phyloP scores from a whole-genome alignment of 1,140 invertebrate species.

The Euborellia annulipes region DNA sequence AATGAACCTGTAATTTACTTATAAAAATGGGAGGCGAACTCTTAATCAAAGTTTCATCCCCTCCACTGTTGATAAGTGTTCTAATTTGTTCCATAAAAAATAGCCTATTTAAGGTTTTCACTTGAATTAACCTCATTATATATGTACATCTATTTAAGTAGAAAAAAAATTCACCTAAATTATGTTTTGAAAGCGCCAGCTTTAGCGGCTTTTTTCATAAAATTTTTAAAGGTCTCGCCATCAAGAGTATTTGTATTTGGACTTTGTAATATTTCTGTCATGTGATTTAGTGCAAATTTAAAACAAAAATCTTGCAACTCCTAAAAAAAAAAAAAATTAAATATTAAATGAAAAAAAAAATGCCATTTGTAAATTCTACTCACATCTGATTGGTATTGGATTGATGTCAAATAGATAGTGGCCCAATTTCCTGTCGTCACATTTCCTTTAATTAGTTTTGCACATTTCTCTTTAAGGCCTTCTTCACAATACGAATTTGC shows the following conservation, averaged over 20 bases:
- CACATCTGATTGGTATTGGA: slow-evolving; percentile 46
- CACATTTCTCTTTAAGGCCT: slow-evolving; percentile 38
- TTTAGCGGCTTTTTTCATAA: slow-evolving; percentile 42
- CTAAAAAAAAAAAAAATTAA: slow-evolving; percentile 23
- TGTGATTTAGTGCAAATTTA: slow-evolving; percentile 44
- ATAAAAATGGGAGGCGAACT: too few species aligned
- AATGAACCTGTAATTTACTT: too few species aligned
- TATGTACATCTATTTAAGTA: too few species aligned
- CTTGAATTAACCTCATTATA: too few species aligned
- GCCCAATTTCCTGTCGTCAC: slow-evolving; percentile 47
- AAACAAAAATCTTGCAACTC: slow-evolving; percentile 45
- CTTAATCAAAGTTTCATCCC: too few species aligned
- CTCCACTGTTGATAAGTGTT: too few species aligned
- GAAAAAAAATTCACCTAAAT: too few species aligned
- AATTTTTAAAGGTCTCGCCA: slow-evolving; percentile 39
- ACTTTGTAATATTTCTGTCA: slow-evolving; percentile 49
- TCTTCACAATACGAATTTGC: slow-evolving; percentile 51
- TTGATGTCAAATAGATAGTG: slow-evolving; percentile 45
- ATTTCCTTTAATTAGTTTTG: slow-evolving; percentile 42
- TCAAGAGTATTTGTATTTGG: slow-evolving; percentile 42
- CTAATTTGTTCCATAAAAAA: too few species aligned
- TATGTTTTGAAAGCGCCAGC: slow-evolving; percentile 43
- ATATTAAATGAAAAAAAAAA: too few species aligned
- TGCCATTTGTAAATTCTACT: too few species aligned
- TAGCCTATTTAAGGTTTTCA: too few species aligned